A percentile compares a stretch with the other conserved stretches of the same genome.
phyloP scores from a whole-genome alignment of 2,113 vertebrate species.

The Tor tambroides region DNA sequence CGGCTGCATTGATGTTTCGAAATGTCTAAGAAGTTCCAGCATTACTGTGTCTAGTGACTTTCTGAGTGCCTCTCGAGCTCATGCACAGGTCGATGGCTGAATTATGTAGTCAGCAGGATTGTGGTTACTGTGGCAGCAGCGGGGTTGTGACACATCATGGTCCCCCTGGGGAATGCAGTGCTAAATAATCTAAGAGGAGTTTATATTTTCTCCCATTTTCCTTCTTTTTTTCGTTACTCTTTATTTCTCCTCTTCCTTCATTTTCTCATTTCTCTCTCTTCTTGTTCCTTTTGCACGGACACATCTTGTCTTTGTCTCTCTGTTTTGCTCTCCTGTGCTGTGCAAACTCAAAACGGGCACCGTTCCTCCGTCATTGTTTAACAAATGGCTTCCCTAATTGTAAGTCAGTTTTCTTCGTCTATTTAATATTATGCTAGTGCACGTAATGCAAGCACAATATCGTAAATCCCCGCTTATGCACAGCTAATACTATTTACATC shows the following conservation, averaged over 20 bases:
- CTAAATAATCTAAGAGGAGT: constrained; percentile 45
- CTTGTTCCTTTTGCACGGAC: neutral
- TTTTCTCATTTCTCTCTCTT: neutral
- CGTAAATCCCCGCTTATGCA: constrained; percentile 50
- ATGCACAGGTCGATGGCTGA: constrained; percentile 30
- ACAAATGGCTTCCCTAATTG: constrained; percentile 54
- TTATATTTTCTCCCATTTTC: neutral
- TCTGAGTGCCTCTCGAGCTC: constrained; percentile 28
- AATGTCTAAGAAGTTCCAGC: neutral
- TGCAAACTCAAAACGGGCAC: constrained; percentile 4
- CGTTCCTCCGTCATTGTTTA: constrained; percentile 39
- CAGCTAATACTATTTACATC: constrained; percentile 55
- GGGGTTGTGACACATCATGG: constrained; percentile 47
- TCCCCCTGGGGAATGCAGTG: constrained; percentile 41
- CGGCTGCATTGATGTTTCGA: neutral
- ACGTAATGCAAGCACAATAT: constrained; percentile 54
- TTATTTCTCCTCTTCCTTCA: neutral
- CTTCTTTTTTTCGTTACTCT: neutral
- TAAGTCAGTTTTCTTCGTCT: constrained; percentile 54
- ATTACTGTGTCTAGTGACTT: neutral
- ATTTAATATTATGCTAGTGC: constrained; percentile 46
- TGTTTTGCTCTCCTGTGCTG: neutral
- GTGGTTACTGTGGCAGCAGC: constrained; percentile 49
- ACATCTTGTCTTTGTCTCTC: neutral
- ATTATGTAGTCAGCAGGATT: constrained; percentile 55